These are phyloP conservation scores for Hypomesus transpacificus DNA, from an alignment of 2,113 vertebrate genomes.

Conservation along the genomic window DNA sequence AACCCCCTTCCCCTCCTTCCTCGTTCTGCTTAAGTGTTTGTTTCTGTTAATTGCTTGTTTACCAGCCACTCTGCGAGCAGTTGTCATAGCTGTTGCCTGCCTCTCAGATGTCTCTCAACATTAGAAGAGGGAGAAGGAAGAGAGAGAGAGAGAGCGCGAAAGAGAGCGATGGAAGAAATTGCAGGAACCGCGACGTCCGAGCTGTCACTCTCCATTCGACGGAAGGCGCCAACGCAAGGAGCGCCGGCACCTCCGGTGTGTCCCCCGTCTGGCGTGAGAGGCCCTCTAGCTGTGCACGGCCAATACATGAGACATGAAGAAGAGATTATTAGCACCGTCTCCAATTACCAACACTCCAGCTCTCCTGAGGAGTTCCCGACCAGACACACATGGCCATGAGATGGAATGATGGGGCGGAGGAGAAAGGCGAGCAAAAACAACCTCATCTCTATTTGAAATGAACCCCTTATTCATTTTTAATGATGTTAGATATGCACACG, in stretches of 20 bases:
- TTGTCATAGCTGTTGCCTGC: constrained; percentile 50
- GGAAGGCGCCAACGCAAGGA: too few species aligned
- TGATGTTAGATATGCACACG: constrained; percentile 45
- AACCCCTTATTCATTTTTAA: constrained; percentile 59
- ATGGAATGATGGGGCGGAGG: constrained; percentile 8
- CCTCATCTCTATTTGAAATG: constrained; percentile 51
- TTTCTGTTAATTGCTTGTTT: constrained; percentile 55
- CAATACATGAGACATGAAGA: constrained; percentile 22
- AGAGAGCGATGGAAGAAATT: background rate
- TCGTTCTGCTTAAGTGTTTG: constrained; percentile 28
- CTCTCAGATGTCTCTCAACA: constrained; percentile 46
- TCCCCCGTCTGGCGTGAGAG: too few species aligned
- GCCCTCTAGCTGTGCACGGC: constrained; percentile 11
- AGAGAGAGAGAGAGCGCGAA: constrained; percentile 8
- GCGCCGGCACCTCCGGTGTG: too few species aligned
- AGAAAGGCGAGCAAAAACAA: constrained; percentile 35
- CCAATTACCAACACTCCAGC: background rate
- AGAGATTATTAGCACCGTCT: constrained; percentile 31
- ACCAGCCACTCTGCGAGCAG: constrained; percentile 42
- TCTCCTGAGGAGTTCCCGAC: background rate
- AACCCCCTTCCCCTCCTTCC: too few species aligned
- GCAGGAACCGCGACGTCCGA: background rate
- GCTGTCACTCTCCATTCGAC: too few species aligned
- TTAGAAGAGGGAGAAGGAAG: constrained; percentile 31
- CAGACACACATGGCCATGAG: constrained; percentile 11